A percentile compares a stretch with the other conserved stretches of the same genome.
These are phyloP conservation scores for Sebastes paucispinis DNA, from an alignment of 2,797 vertebrate species.

Conservation along the genomic window DNA sequence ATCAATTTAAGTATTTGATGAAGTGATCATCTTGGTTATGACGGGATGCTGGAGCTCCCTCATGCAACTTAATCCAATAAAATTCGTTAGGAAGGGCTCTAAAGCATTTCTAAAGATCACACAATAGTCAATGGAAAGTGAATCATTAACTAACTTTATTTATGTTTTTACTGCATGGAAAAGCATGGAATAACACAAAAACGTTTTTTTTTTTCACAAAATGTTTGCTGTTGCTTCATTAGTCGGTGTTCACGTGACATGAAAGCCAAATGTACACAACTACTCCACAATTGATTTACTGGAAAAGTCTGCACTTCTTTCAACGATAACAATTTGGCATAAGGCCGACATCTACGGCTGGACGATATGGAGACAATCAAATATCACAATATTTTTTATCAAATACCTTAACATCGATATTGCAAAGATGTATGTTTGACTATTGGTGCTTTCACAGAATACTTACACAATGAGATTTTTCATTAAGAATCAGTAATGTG, in stretches of 20 bases:
- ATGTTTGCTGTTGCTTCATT: neutral
- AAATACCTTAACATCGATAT: no score
- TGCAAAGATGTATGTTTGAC: no score
- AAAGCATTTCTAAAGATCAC: neutral
- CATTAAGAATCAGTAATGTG: no score
- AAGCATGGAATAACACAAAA: neutral
- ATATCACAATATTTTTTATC: no score
- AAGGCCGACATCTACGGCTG: no score
- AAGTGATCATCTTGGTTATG: neutral
- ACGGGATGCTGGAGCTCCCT: neutral
- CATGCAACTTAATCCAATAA: neutral
- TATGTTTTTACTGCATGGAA: neutral
- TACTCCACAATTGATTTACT: neutral
- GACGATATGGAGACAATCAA: no score
- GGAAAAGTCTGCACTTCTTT: fast-evolving
- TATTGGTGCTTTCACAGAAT: no score
- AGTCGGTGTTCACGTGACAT: neutral
- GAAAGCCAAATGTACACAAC: neutral
- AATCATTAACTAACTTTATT: neutral
- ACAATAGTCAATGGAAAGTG: no score
- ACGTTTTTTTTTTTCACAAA: neutral
- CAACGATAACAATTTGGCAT: no score
- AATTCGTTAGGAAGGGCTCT: neutral
- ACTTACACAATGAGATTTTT: fast-evolving
- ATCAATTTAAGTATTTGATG: neutral